A percentile compares a stretch with the other conserved stretches of the same genome.
phyloP scores from a whole-genome alignment of 2,797 vertebrate genomes.

The Rhinophrynus dorsalis region DNA sequence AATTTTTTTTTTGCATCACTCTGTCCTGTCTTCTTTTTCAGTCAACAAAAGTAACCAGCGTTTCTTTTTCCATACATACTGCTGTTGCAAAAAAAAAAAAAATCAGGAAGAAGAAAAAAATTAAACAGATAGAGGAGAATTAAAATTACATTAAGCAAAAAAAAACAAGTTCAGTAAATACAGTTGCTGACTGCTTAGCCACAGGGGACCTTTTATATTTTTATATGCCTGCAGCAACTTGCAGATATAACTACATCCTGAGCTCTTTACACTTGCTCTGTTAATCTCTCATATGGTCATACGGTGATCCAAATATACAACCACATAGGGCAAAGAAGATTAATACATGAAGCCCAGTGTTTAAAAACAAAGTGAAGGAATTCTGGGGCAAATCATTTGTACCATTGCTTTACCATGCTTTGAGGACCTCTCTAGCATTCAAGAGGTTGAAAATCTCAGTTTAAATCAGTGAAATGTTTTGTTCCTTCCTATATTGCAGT shows the following conservation, averaged over 20 bases:
- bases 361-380: too few species aligned
- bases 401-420: too few species aligned
- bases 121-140: constrained; percentile 12
- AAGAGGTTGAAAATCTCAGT: too few species aligned
- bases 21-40: too few species aligned
- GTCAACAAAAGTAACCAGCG: too few species aligned
- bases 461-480: too few species aligned
- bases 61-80: too few species aligned
- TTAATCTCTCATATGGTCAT: constrained; percentile 33
- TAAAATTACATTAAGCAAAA: constrained; percentile 13
- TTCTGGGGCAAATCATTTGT: too few species aligned
- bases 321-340: constrained; percentile 22
- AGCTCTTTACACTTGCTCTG: constrained; percentile 30
- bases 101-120: background rate
- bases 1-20: too few species aligned
- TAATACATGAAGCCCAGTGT: constrained; percentile 13
- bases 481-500: too few species aligned
- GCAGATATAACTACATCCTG: constrained; percentile 36
- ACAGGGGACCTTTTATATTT: constrained; percentile 40
- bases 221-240: constrained; percentile 34
- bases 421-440: too few species aligned
- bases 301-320: constrained; percentile 10
- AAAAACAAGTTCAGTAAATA: constrained; percentile 16
- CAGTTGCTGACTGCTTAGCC: constrained; percentile 23
- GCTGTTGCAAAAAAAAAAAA: too few species aligned